A percentile compares a stretch with the other conserved stretches of the same genome.
Evolutionary conservation across 2,113 vertebrate genomes (phyloP).

Genomic region (Hydrolagus affinis): DNA sequence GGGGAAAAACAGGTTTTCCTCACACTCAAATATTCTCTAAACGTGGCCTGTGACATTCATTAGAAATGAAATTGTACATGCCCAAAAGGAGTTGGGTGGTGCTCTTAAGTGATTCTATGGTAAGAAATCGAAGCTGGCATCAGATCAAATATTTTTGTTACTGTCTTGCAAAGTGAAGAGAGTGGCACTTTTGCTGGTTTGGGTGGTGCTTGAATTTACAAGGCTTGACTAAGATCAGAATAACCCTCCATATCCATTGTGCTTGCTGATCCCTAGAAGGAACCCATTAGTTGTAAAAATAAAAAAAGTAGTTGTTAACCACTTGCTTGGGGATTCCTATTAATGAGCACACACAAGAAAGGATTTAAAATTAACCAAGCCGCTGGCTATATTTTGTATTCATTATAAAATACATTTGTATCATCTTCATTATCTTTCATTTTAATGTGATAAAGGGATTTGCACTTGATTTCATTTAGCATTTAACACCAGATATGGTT

Average conservation of each 20-base stretch:
- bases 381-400: slow-evolving; percentile 24
- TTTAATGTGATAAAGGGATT: slow-evolving; percentile 11
- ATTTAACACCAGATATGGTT: background rate
- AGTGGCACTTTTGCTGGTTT: background rate
- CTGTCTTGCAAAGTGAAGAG: background rate
- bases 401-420: slow-evolving; percentile 3
- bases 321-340: slow-evolving; percentile 17
- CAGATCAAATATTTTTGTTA: background rate
- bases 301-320: background rate
- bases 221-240: background rate
- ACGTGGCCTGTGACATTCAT: background rate
- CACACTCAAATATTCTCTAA: background rate
- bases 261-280: background rate
- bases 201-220: background rate
- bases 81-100: background rate
- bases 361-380: background rate
- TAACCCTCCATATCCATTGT: background rate
- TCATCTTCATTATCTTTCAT: slow-evolving; percentile 16
- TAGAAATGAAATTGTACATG: background rate
- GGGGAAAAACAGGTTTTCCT: background rate
- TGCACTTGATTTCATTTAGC: slow-evolving; percentile 23
- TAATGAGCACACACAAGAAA: background rate
- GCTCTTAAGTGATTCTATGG: background rate
- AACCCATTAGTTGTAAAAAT: slow-evolving; percentile 22
- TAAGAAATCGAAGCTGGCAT: background rate